A percentile compares a stretch with the other conserved stretches of the same genome.
Evolutionary conservation across 2,113 vertebrate genomes (phyloP).

Genomic region (Corythornis vintsioides): DNA sequence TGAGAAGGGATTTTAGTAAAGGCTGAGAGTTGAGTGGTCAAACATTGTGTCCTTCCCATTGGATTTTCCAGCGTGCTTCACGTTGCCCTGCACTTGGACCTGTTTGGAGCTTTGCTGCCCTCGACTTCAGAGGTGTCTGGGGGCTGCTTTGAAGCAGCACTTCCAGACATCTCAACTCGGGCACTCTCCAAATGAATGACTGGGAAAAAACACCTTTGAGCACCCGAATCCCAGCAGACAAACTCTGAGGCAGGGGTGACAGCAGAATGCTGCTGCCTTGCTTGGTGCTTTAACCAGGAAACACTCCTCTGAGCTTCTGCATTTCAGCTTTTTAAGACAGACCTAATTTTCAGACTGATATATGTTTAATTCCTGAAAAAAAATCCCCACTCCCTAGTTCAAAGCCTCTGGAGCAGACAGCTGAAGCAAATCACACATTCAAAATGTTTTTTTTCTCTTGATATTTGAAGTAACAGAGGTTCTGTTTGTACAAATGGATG

Average conservation of each 20-base stretch:
- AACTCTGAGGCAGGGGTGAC: background rate
- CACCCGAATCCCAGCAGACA: background rate
- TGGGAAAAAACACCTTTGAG: background rate
- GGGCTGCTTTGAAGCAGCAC: too few relatives aligned
- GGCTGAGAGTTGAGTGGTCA: background rate
- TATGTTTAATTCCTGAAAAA: background rate
- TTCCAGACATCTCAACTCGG: background rate
- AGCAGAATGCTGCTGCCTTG: background rate
- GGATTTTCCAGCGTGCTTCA: background rate
- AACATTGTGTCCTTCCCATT: background rate
- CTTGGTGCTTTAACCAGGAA: background rate
- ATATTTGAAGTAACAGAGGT: background rate
- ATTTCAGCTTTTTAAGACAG: background rate
- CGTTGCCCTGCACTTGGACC: background rate
- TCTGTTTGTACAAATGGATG: background rate
- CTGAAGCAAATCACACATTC: background rate
- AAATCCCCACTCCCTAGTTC: background rate
- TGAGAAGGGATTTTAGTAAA: background rate
- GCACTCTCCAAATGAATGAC: background rate
- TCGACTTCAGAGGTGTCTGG: background rate
- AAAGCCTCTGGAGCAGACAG: background rate
- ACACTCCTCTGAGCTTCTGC: background rate
- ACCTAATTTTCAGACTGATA: background rate
- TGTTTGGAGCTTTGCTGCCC: background rate
- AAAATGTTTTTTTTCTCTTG: background rate